Evolutionary conservation across 2,888 invertebrate species (phyloP), one percentile per base, ranked within the genome.

Genomic region (Aporophyla nigra): DNA sequence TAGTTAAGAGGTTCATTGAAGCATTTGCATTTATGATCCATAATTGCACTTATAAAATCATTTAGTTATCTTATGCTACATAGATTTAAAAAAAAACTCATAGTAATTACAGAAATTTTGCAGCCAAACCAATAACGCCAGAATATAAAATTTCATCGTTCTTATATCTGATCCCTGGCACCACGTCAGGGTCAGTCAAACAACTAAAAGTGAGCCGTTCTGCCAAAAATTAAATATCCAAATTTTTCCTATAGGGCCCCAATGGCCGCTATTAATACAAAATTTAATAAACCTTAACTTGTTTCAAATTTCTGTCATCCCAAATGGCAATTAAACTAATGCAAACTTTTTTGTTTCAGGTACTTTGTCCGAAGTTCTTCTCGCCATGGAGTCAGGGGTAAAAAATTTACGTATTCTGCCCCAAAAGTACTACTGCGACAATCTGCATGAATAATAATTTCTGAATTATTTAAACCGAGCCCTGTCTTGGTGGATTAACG

Each of bases 401-500:
- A 74, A 86, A 85, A 77, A 58, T 21, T 10, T 43, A 51, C 53
- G 49, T 71, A 53, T 67, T 73, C 74, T 56, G 46, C 24, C 62
- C 53, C 56, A 65, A 82, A 86, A 82, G 67, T 85, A 77, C 61
- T 65, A 62, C 56, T 66, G 71, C 82, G 87, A 86, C 90, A 91
- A 92, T 93, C 90, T 91, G 87, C 91, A 92, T 93, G 93, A 93
- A 93, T 94, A 93, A 92, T 93, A 92, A 92, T 91, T 86, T 87
- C 86, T 90, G 91, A 91, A 93, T 93, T 92, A 92, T 93, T 93
- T 90, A 90, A 88, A 88, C 86, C 84, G 84, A 70, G 87, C 86
- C 86, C 91, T 90, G 91, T 91, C 92, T 89, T 79, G 85, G 86
- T 82, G 91, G 91, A 93, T 93, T 93, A 93, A 88, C 87, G 72